Conservation (phyloP, 2,888 invertebrate species). For the Chrysotoxum bicinctum region DNA sequence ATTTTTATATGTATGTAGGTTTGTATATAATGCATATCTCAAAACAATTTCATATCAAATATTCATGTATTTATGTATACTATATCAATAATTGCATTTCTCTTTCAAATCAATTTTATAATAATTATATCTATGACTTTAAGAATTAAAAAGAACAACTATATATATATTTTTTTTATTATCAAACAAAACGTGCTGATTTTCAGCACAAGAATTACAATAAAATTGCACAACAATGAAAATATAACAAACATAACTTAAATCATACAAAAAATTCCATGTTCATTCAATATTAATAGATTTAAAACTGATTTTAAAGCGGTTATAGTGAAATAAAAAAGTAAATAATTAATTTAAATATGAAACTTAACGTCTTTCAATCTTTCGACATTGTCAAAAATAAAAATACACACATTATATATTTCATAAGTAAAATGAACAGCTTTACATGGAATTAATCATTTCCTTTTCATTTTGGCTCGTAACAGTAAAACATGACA, state of each 20-base stretch:
- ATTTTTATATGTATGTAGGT: constrained; percentile 61
- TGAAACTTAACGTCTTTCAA: constrained; percentile 52
- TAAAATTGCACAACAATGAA: constrained; percentile 58
- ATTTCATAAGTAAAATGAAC: constrained; percentile 47
- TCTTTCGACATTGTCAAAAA: constrained; percentile 21
- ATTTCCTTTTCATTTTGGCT: constrained; percentile 53
- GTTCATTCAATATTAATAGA: neutral
- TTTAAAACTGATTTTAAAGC: constrained; percentile 9
- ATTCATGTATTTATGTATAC: constrained; percentile 49
- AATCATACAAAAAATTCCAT: neutral
- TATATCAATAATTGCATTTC: constrained; percentile 55
- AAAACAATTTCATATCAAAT: constrained; percentile 65
- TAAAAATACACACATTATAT: constrained; percentile 26
- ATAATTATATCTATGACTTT: constrained; percentile 38
- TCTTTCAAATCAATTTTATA: constrained; percentile 51
- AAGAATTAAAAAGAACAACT: constrained; percentile 52
- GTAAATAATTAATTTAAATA: neutral
- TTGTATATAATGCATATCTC: constrained; percentile 58
- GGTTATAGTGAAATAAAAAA: constrained; percentile 39
- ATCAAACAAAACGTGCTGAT: constrained; percentile 58
- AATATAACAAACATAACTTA: constrained; percentile 20
- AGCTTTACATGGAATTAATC: constrained; percentile 39
- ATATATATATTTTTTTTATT: constrained; percentile 25
- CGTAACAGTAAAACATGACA: constrained; percentile 67
- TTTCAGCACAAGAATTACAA: constrained; percentile 58